Evolutionary conservation across 2,797 vertebrate species (phyloP).

Genomic region (Malurus leucopterus): DNA sequence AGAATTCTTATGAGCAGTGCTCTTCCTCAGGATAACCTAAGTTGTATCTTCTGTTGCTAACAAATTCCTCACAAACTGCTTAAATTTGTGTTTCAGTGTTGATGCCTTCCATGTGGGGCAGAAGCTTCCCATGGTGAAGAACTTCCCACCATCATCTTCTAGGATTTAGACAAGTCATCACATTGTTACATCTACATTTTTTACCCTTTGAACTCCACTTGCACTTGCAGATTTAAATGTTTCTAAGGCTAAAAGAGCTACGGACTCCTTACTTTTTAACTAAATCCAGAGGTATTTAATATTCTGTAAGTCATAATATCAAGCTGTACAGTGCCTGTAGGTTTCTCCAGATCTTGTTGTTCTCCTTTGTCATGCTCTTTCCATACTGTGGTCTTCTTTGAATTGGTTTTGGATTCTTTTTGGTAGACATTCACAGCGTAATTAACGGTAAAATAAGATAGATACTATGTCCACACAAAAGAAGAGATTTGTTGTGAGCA

Average conservation of each 20-base stretch:
- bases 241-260: not conserved
- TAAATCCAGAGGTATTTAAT: not conserved
- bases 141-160: not conserved
- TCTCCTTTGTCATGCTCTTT: not conserved
- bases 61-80: not conserved
- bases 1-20: not conserved
- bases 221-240: not conserved
- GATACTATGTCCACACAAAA: not conserved
- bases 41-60: not conserved
- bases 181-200: not conserved
- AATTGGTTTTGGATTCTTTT: not conserved
- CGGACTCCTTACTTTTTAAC: not conserved
- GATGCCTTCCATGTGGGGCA: not conserved
- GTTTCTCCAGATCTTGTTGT: not conserved
- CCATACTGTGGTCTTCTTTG: not conserved
- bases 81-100: not conserved
- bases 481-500: not conserved
- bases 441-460: not conserved
- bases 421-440: not conserved
- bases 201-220: not conserved
- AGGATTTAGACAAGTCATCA: not conserved
- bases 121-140: not conserved
- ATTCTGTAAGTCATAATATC: not conserved
- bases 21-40: not conserved
- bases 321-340: not conserved